Evolutionary conservation across 2,113 vertebrate genomes (phyloP).

Genomic region (Rhinolophus ferrumequinum): DNA sequence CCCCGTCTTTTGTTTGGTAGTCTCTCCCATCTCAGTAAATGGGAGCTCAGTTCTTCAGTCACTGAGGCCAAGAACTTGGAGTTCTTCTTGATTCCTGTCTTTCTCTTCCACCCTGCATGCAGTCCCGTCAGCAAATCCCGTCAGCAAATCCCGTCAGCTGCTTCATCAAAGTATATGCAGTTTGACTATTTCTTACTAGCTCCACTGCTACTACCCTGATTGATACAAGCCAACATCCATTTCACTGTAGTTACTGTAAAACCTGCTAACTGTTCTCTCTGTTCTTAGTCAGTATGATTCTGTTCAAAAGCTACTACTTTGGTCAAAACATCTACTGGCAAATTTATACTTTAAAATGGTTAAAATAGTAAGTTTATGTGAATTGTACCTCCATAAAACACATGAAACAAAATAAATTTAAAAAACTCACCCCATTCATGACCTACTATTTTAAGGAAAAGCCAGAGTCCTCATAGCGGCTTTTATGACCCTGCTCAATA

Average conservation of each 20-base stretch:
- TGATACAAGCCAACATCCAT: neutral
- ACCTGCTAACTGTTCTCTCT: neutral
- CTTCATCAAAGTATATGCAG: neutral
- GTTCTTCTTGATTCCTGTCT: neutral
- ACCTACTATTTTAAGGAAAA: neutral
- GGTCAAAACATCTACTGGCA: neutral
- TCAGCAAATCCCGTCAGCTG: neutral
- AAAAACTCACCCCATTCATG: neutral
- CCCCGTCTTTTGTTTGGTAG: neutral
- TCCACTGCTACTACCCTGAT: neutral
- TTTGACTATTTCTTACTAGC: neutral
- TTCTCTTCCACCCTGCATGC: neutral
- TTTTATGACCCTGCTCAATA: neutral
- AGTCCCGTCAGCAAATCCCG: neutral
- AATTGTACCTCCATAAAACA: neutral
- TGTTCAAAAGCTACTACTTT: neutral
- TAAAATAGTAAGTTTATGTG: constrained; percentile 20
- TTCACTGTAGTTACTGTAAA: neutral
- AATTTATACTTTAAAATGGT: neutral
- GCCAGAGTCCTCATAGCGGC: neutral
- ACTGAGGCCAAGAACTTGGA: neutral
- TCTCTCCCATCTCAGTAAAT: neutral
- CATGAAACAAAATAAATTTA: neutral
- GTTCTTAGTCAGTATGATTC: neutral
- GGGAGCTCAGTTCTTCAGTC: neutral